These are phyloP conservation scores for Ctenopoma multispine DNA, from an alignment of 2,797 vertebrate genomes.

Conservation along the genomic window DNA sequence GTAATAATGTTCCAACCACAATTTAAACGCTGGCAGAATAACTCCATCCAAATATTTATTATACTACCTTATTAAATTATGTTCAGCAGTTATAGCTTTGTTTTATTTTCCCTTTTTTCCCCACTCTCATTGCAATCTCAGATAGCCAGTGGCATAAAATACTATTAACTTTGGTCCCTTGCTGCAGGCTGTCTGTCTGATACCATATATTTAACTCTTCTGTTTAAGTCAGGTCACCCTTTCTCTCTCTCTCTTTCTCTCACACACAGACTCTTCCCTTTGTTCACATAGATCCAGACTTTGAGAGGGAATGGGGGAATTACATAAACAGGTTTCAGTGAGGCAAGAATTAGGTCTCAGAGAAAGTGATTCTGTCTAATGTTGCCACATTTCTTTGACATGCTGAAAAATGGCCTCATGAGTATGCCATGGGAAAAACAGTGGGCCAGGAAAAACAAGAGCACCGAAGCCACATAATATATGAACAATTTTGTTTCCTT, in stretches of 20 bases:
- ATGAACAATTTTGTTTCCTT: conserved; percentile 1
- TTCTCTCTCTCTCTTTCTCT: conserved; percentile 15
- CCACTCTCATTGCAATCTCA: conserved; percentile 52
- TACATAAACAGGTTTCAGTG: conserved; percentile 77
- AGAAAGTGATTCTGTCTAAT: conserved; percentile 68
- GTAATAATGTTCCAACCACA: conserved; percentile 59
- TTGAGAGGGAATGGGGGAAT: conserved; percentile 76
- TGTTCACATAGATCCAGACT: conserved; percentile 49
- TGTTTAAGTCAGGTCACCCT: conserved; percentile 46
- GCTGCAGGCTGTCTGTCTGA: conserved; percentile 54
- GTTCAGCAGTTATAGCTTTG: conserved; percentile 60
- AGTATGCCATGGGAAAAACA: conserved; percentile 36
- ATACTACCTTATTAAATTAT: conserved; percentile 72
- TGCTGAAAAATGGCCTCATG: conserved; percentile 53
- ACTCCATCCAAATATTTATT: conserved; percentile 71
- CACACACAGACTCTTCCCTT: conserved; percentile 4
- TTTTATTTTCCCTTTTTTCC: conserved; percentile 56
- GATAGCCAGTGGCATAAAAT: conserved; percentile 67
- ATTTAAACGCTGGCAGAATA: conserved; percentile 67
- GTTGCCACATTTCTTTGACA: conserved; percentile 64
- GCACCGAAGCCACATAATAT: neutral
- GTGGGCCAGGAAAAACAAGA: conserved; percentile 9
- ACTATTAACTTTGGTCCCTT: conserved; percentile 68
- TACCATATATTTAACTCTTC: conserved; percentile 60
- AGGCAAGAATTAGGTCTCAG: conserved; percentile 68